A percentile compares a stretch with the other conserved stretches of the same genome.
phyloP scores from a whole-genome alignment of 2,888 invertebrate genomes.

The Perdita meconis region DNA sequence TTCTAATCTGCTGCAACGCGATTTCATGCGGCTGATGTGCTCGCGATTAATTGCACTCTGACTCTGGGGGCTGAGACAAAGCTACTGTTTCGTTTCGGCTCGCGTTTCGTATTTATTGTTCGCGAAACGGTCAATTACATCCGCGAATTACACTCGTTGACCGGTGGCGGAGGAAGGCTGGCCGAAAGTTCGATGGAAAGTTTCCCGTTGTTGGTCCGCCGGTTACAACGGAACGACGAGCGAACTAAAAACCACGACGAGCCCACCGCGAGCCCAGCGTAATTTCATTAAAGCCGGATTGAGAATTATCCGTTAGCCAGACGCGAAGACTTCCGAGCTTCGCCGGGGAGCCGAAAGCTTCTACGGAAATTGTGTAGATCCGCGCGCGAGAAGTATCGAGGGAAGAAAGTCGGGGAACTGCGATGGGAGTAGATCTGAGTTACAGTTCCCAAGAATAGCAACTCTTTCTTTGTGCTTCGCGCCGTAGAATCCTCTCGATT shows the following conservation, averaged over 20 bases:
- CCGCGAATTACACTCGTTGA: background rate
- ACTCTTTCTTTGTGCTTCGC: background rate
- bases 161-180: background rate
- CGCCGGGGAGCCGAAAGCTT: constrained; percentile 15
- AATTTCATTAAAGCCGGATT: constrained; percentile 21
- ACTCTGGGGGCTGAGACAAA: background rate
- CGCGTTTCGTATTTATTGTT: background rate
- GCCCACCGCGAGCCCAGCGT: background rate
- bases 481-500: background rate
- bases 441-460: background rate
- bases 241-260: constrained; percentile 8
- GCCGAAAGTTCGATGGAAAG: background rate
- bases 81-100: background rate
- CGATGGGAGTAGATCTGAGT: background rate
- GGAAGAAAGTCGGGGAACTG: background rate
- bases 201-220: background rate
- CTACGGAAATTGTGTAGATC: constrained; percentile 24
- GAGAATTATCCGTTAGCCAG: constrained; percentile 5
- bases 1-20: constrained; percentile 28
- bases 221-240: background rate
- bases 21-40: constrained; percentile 25
- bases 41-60: constrained; percentile 32
- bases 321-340: background rate
- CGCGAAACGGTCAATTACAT: background rate
- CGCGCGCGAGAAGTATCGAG: background rate